Conservation (phyloP, 2,113 vertebrate species). For the Ornithorhynchus anatinus region DNA sequence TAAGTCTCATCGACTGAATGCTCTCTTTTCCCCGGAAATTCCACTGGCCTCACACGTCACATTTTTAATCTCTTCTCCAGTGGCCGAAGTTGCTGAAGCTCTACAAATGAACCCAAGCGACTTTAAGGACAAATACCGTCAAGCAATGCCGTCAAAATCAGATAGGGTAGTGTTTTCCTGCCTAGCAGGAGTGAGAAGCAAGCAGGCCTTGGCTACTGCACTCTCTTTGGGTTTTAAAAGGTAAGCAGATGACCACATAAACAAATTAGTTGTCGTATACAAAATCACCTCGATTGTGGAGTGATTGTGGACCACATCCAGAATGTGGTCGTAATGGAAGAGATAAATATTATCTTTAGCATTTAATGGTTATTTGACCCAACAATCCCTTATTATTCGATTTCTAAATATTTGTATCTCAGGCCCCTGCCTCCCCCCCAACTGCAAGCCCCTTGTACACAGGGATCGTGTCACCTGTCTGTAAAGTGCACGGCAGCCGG, state of each 20-base stretch:
- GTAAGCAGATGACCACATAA: constrained; percentile 69
- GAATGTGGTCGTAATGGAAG: too few species aligned
- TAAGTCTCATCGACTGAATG: constrained; percentile 73
- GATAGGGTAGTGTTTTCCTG: constrained; percentile 88
- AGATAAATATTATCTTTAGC: too few species aligned
- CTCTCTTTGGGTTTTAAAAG: constrained; percentile 83
- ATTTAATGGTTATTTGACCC: too few species aligned
- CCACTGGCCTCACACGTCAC: not conserved
- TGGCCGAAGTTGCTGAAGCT: constrained; percentile 81
- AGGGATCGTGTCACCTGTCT: too few species aligned
- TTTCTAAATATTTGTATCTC: too few species aligned
- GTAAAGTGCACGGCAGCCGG: too few species aligned
- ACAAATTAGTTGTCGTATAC: too few species aligned
- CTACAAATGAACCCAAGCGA: constrained; percentile 80
- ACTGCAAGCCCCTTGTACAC: too few species aligned
- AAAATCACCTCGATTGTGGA: too few species aligned
- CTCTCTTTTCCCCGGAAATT: not conserved
- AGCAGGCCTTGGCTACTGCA: constrained; percentile 76
- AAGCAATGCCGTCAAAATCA: constrained; percentile 78
- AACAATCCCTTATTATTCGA: too few species aligned
- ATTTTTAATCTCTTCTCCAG: constrained; percentile 67
- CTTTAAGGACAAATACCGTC: constrained; percentile 83
- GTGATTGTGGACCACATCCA: too few species aligned
- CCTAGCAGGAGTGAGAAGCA: constrained; percentile 85
- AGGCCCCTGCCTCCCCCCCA: too few species aligned